Evolutionary conservation across 2,113 vertebrate species (phyloP).

Genomic region (Stigmatopora nigra): DNA sequence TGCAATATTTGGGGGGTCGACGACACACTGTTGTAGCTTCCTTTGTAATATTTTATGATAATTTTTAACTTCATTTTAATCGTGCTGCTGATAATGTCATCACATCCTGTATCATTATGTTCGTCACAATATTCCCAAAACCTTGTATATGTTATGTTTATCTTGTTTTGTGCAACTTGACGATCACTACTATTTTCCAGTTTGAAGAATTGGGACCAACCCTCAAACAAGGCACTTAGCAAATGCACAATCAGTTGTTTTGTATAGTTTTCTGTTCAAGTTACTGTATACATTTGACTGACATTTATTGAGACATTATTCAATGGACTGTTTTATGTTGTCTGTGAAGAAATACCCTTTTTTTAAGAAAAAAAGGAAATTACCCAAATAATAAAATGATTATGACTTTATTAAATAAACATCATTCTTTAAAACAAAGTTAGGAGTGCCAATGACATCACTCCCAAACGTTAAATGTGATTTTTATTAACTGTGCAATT

Average conservation of each 20-base stretch:
- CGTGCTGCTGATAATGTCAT: not conserved
- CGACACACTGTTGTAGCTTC: not conserved
- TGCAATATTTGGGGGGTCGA: constrained; percentile 63
- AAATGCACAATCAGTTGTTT: constrained; percentile 24
- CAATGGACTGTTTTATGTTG: constrained; percentile 30
- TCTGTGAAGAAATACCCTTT: constrained; percentile 28
- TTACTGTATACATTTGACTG: constrained; percentile 4
- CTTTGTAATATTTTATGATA: not conserved
- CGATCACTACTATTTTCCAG: constrained; percentile 35
- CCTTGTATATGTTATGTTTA: constrained; percentile 52
- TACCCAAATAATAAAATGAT: constrained; percentile 58
- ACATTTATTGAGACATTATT: constrained; percentile 27
- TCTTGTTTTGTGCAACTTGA: constrained; percentile 42
- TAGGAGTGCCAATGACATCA: constrained; percentile 16
- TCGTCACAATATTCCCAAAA: not conserved
- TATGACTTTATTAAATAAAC: constrained; percentile 18
- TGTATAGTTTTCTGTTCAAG: not conserved
- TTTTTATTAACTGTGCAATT: constrained; percentile 19
- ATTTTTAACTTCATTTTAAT: not conserved
- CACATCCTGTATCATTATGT: constrained; percentile 17
- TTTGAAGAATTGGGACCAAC: constrained; percentile 45
- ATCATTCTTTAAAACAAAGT: not conserved
- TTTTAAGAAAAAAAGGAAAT: constrained; percentile 20
- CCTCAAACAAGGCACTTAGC: constrained; percentile 33
- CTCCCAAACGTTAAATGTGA: constrained; percentile 23